A percentile compares a stretch with the other conserved stretches of the same genome.
phyloP scores from a whole-genome alignment of 2,888 invertebrate genomes.

The Eristalis pertinax region DNA sequence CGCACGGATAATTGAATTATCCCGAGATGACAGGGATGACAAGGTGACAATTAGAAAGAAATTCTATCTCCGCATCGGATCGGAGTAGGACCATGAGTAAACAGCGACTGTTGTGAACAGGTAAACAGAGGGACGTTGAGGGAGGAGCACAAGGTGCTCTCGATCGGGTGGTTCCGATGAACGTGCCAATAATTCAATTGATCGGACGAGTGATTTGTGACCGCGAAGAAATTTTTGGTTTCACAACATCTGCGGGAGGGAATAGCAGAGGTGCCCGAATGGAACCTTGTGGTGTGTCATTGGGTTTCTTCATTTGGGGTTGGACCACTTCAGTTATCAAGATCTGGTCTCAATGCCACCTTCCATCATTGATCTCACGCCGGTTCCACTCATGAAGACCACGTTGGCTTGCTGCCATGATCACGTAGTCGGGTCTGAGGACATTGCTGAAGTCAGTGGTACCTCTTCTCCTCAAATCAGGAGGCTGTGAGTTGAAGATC shows the following conservation, averaged over 20 bases:
- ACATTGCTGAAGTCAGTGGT: no score
- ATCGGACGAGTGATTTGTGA: background rate
- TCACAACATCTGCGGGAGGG: background rate
- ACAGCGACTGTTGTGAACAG: background rate
- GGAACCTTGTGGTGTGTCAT: no score
- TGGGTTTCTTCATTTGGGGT: no score
- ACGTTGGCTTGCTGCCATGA: no score
- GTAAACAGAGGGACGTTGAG: background rate
- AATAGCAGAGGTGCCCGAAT: background rate
- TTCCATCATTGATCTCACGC: no score
- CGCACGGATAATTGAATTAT: constrained; percentile 33
- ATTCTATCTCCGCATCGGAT: constrained; percentile 2
- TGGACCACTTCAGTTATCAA: no score
- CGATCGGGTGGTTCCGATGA: background rate
- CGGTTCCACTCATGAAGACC: no score
- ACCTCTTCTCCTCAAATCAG: no score
- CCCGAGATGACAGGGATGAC: background rate
- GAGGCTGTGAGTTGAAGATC: no score
- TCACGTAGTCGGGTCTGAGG: no score
- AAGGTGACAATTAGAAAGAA: constrained; percentile 14
- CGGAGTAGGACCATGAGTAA: background rate
- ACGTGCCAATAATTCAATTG: background rate
- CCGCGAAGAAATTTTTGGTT: background rate
- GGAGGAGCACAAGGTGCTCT: background rate
- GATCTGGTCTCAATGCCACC: no score